Evolutionary conservation across 2,888 invertebrate species (phyloP).

Genomic region (Dinocampus coccinellae): DNA sequence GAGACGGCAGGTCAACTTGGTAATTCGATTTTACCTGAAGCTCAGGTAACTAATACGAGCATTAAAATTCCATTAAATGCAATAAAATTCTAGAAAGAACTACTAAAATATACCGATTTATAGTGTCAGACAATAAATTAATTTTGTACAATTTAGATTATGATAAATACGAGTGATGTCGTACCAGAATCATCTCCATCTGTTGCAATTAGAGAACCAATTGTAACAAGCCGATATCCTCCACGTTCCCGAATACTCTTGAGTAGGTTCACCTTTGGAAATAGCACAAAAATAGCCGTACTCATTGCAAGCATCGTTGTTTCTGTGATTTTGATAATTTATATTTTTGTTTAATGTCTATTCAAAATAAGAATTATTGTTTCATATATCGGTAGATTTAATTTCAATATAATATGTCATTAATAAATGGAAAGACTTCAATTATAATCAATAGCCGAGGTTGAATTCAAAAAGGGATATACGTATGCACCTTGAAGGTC

Average conservation of each 20-base stretch:
- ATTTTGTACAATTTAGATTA: background rate
- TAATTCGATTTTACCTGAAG: background rate
- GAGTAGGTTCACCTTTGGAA: constrained; percentile 41
- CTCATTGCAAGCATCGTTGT: constrained; percentile 46
- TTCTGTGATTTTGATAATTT: constrained; percentile 44
- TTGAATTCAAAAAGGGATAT: background rate
- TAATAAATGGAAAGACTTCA: background rate
- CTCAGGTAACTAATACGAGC: background rate
- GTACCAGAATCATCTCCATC: constrained; percentile 2
- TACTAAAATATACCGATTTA: background rate
- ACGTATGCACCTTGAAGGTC: background rate
- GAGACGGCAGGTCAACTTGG: background rate
- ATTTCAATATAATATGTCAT: constrained; percentile 1
- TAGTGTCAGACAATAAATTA: background rate
- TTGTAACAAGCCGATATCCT: background rate
- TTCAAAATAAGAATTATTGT: background rate
- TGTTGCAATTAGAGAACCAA: background rate
- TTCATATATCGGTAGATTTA: background rate
- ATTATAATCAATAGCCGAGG: background rate
- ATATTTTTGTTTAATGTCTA: constrained; percentile 43
- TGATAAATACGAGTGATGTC: background rate
- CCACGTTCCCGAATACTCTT: background rate
- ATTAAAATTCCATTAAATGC: background rate
- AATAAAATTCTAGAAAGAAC: background rate
- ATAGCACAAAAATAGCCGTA: constrained; percentile 46